Percentiles rank a stretch among this genome's conserved stretches.
Evolutionary conservation across 64 coral and sea anemone species (phyloP).

Genomic region (Montipora cactus): DNA sequence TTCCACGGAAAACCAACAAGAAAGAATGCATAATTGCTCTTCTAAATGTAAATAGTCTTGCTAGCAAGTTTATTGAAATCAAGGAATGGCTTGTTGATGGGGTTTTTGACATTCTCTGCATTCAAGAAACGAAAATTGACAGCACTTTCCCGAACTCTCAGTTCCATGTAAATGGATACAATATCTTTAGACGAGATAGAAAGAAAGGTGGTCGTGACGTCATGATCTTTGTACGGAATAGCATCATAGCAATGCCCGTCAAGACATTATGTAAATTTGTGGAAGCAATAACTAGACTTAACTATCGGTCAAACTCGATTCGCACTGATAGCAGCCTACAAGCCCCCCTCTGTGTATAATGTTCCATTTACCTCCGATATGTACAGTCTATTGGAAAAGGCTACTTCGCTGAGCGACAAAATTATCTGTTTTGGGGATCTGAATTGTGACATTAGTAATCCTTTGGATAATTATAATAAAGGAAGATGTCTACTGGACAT

Average conservation of each 20-base stretch:
- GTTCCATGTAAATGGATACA: constrained; percentile 45
- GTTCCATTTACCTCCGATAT: constrained; percentile 1
- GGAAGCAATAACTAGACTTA: constrained; percentile 41
- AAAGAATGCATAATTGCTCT: constrained; percentile 53
- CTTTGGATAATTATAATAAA: too few relatives aligned
- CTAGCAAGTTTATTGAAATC: constrained; percentile 58
- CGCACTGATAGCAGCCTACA: constrained; percentile 47
- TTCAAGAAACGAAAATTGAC: constrained; percentile 53
- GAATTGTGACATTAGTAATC: constrained; percentile 33
- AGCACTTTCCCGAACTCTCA: not conserved
- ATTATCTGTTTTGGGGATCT: constrained; percentile 49
- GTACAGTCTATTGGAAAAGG: constrained; percentile 29
- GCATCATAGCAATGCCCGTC: not conserved
- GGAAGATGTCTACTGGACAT: constrained; percentile 9
- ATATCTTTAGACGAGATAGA: constrained; percentile 50
- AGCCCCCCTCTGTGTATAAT: constrained; percentile 48
- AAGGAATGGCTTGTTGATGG: constrained; percentile 44
- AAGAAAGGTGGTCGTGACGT: constrained; percentile 63
- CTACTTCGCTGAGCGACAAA: constrained; percentile 39
- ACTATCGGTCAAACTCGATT: constrained; percentile 23
- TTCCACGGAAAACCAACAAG: constrained; percentile 43
- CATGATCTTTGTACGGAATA: constrained; percentile 36
- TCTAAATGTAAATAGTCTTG: constrained; percentile 65
- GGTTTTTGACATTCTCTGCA: constrained; percentile 46
- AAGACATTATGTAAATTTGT: constrained; percentile 17